Evolutionary conservation across 2,113 vertebrate species (phyloP), one percentile per base, ranked within the genome.

Genomic region (Mustela lutreola): DNA sequence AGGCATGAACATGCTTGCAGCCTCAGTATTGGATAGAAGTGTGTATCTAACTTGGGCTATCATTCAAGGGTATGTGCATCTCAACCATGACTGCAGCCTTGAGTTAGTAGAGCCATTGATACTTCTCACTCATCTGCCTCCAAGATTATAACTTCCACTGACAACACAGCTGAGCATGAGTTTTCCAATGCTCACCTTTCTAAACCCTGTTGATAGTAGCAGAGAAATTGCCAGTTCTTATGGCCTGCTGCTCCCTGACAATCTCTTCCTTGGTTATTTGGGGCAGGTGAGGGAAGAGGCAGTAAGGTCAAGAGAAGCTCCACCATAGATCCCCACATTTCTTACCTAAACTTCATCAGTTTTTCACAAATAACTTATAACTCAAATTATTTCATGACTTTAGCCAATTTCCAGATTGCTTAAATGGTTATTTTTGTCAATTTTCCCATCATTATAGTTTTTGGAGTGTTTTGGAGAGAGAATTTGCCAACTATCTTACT

Each of bases 231-330:
- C 39, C 21, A 33, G 16, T 56, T 93, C 62, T 79, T 67, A 56
- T 39, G 78, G 42, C 16, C 14, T 73, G 31, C n/a, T 7, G 67
- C 18, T 11, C 42, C 24, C 12, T 56, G 18, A 76, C 4, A 87
- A 95, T 87, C 75, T 89, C 71, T 93, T 16, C n/a, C 24, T 97
- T 83, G 45, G 22, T 28, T 96, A 1, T n/a, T 26, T 22, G 15
- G 50, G 31, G 31, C 48, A 39, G 45, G 3, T 11, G 21, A 19
- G n/a, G 21, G 16, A n/a, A 15, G 26, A 53, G 42, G 0, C 24
- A 65, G 19, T 33, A 60, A 82, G 19, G 12, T 63, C 39, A 26
- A 56, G 48, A 89, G 85, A 81, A 33, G 24, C 19, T 53, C 12
- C 31, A 56, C 24, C 31, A 78, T 7, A 75, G 81, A 63, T 42